phyloP scores from a whole-genome alignment of 2,888 invertebrate genomes.

The Octonoba sinensis region DNA sequence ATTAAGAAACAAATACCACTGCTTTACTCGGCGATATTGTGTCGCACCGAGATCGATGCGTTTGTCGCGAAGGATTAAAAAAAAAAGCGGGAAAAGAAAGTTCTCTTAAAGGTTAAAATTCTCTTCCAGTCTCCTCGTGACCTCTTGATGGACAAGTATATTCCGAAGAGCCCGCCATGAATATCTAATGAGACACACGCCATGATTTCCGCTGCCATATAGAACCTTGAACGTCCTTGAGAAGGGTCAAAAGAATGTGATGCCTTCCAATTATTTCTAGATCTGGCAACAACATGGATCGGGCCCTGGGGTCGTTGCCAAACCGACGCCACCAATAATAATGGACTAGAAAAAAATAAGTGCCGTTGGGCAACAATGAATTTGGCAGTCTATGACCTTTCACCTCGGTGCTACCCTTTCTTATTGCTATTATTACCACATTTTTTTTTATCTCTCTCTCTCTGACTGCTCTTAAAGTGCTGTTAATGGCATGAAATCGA shows the following conservation, averaged over 20 bases:
- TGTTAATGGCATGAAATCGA: too few species aligned
- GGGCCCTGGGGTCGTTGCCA: slow-evolving; percentile 27
- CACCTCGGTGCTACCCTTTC: background rate
- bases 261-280: slow-evolving; percentile 4
- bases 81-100: too few species aligned
- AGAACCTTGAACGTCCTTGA: slow-evolving; percentile 52
- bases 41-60: too few species aligned
- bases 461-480: too few species aligned
- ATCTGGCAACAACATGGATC: slow-evolving; percentile 18
- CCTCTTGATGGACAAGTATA: too few species aligned
- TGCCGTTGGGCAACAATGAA: slow-evolving; percentile 56
- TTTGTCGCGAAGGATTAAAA: too few species aligned
- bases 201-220: slow-evolving; percentile 10
- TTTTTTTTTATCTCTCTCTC: too few species aligned
- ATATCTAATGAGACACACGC: slow-evolving; percentile 4
- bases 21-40: too few species aligned
- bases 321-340: slow-evolving; percentile 42
- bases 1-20: too few species aligned
- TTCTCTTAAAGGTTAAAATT: too few species aligned
- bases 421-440: too few species aligned
- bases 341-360: slow-evolving; percentile 20
- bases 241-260: slow-evolving; percentile 11
- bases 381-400: slow-evolving; percentile 53
- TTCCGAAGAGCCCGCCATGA: background rate
- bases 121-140: too few species aligned